Conservation (phyloP, 1,140 invertebrate species). For the Bombus superbus region DNA sequence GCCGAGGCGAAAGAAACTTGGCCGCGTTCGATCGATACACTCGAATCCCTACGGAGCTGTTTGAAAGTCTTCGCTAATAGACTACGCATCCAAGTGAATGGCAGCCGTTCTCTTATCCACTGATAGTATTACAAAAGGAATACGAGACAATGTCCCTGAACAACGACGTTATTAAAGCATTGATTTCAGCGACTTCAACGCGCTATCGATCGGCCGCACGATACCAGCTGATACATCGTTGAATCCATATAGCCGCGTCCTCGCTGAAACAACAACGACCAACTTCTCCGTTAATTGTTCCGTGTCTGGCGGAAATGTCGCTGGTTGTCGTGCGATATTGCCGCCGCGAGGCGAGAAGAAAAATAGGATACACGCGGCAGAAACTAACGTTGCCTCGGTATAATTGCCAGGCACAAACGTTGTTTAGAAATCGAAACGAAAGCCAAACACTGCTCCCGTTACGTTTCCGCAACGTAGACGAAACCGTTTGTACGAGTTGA, state of each 20-base stretch:
- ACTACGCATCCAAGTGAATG: not conserved
- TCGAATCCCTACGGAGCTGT: not conserved
- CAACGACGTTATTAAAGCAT: not conserved
- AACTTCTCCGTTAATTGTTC: too few relatives aligned
- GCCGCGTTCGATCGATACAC: not conserved
- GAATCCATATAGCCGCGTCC: not conserved
- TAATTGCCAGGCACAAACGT: too few relatives aligned
- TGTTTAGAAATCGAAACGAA: too few relatives aligned
- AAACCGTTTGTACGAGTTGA: not conserved
- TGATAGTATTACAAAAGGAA: not conserved
- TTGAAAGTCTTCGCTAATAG: not conserved
- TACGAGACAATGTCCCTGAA: not conserved
- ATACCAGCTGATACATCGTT: not conserved
- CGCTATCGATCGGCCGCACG: not conserved
- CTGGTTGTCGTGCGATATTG: too few relatives aligned
- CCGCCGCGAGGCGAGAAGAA: too few relatives aligned
- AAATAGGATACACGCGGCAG: too few relatives aligned
- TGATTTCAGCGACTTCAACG: constrained; percentile 21
- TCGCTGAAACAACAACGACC: too few relatives aligned
- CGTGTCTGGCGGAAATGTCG: too few relatives aligned
- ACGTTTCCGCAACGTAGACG: too few relatives aligned
- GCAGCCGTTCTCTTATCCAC: not conserved
- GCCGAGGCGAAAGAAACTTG: not conserved
- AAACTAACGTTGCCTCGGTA: too few relatives aligned
- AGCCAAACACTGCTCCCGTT: too few relatives aligned